phyloP scores from a whole-genome alignment of 2,888 invertebrate species.

The Drosophila algonquin region DNA sequence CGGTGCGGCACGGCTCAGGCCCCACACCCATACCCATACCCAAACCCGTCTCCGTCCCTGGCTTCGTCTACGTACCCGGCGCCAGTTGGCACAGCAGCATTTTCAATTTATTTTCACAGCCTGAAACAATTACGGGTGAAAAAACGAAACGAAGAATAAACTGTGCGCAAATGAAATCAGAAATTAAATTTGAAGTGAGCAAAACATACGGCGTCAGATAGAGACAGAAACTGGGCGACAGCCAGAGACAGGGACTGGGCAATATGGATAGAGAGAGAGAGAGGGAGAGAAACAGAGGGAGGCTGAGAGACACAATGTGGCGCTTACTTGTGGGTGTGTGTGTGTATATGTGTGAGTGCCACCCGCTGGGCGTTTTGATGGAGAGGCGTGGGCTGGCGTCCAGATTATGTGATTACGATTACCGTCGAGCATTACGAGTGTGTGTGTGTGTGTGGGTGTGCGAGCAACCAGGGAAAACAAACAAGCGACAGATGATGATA shows the following conservation, averaged over 20 bases:
- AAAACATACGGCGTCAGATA: slow-evolving; percentile 67
- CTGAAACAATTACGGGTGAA: slow-evolving; percentile 70
- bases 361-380: slow-evolving; percentile 45
- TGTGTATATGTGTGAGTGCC: slow-evolving; percentile 34
- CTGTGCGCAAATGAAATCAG: slow-evolving; percentile 76
- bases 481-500: slow-evolving; percentile 46
- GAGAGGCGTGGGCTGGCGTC: slow-evolving; percentile 43
- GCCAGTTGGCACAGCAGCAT: slow-evolving; percentile 71
- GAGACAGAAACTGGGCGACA: slow-evolving; percentile 3
- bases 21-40: too few relatives aligned
- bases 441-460: slow-evolving; percentile 29
- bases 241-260: slow-evolving; percentile 10
- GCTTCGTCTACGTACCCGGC: slow-evolving; percentile 19
- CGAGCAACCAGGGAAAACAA: slow-evolving; percentile 32
- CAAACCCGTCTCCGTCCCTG: background rate
- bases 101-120: slow-evolving; percentile 79
- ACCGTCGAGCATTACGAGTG: slow-evolving; percentile 50
- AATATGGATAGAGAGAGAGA: background rate
- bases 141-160: slow-evolving; percentile 52
- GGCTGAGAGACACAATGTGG: slow-evolving; percentile 45
- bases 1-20: background rate
- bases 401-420: slow-evolving; percentile 30
- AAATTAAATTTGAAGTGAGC: slow-evolving; percentile 77
- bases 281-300: slow-evolving; percentile 6
- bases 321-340: slow-evolving; percentile 45